Conservation (phyloP, 2,113 vertebrate species). For the Otolemur garnettii region DNA sequence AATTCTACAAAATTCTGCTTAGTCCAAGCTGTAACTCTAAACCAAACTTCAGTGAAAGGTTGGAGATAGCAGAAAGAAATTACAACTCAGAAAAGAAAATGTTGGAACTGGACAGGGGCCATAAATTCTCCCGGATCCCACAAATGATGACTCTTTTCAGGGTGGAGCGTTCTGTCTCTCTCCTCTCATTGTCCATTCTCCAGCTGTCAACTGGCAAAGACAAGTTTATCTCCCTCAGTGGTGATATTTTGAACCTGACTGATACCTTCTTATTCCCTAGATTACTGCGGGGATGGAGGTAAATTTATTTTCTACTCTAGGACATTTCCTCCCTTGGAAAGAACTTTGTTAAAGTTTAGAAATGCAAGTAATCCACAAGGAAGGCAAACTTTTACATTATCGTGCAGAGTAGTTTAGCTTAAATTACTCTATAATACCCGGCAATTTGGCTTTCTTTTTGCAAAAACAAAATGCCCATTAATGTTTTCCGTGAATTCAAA, state of each 20-base stretch:
- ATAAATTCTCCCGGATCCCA: constrained; percentile 51
- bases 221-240: neutral
- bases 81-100: constrained; percentile 62
- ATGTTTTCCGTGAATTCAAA: constrained; percentile 11
- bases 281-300: neutral
- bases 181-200: neutral
- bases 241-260: neutral
- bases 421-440: neutral
- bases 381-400: constrained; percentile 30
- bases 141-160: neutral
- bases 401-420: neutral
- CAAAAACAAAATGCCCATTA: neutral
- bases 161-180: neutral
- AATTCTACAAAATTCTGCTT: constrained; percentile 46
- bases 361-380: neutral
- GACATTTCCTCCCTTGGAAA: neutral
- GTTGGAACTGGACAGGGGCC: neutral
- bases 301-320: neutral
- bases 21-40: constrained; percentile 63
- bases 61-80: constrained; percentile 68
- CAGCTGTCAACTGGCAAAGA: neutral
- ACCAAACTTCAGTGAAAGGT: constrained; percentile 60
- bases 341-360: constrained; percentile 36
- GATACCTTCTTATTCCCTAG: neutral
- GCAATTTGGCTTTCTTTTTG: neutral